phyloP scores from a whole-genome alignment of 2,888 invertebrate species.

The Caenorhabditis sp. region DNA sequence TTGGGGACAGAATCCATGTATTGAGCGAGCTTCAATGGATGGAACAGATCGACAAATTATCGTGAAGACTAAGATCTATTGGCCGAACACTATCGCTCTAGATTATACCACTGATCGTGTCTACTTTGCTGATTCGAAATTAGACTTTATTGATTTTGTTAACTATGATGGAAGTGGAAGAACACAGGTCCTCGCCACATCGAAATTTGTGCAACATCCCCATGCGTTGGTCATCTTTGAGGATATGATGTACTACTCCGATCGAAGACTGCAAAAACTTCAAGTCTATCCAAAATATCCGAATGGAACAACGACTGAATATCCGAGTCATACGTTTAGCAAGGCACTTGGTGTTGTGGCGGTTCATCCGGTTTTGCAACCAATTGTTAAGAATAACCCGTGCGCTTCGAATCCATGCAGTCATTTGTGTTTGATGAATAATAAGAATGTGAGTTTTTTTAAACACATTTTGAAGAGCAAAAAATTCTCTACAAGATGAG shows the following conservation, averaged over 20 bases:
- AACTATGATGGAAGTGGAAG: slow-evolving; percentile 86
- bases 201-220: slow-evolving; percentile 85
- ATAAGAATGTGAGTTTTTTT: slow-evolving; percentile 43
- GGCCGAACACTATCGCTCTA: slow-evolving; percentile 96
- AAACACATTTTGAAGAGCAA: too few relatives aligned
- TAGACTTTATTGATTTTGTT: slow-evolving; percentile 97
- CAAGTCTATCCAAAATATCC: slow-evolving; percentile 70
- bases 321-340: slow-evolving; percentile 81
- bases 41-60: slow-evolving; percentile 76
- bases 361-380: slow-evolving; percentile 92
- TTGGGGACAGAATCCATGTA: slow-evolving; percentile 93
- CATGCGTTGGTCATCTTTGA: slow-evolving; percentile 94
- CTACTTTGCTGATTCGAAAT: slow-evolving; percentile 95
- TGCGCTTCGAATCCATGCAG: slow-evolving; percentile 82
- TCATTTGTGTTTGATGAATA: slow-evolving; percentile 89
- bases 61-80: slow-evolving; percentile 79
- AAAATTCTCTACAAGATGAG: too few relatives aligned
- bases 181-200: slow-evolving; percentile 42
- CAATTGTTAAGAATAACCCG: slow-evolving; percentile 76
- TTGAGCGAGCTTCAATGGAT: slow-evolving; percentile 95
- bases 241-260: slow-evolving; percentile 88
- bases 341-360: slow-evolving; percentile 89
- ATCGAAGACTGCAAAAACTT: slow-evolving; percentile 62
- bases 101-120: slow-evolving; percentile 91
- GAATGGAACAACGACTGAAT: slow-evolving; percentile 67